phyloP scores from a whole-genome alignment of 1,140 invertebrate genomes.

The Aphis gossypii region DNA sequence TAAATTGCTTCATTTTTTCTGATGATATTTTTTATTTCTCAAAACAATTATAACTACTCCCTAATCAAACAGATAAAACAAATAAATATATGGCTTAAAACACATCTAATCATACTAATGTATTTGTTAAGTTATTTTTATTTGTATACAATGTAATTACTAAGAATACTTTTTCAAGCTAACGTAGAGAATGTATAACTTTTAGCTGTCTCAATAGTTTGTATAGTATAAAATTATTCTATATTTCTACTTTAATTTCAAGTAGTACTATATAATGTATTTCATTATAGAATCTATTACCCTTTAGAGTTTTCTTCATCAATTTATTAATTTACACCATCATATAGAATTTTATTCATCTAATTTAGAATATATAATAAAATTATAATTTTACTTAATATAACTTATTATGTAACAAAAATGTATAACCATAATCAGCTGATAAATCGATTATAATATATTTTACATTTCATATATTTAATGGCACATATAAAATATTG shows the following conservation, averaged over 20 bases:
- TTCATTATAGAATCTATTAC: not conserved
- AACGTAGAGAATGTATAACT: not conserved
- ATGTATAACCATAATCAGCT: not conserved
- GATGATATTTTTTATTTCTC: not conserved
- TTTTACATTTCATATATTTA: not conserved
- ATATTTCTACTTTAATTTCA: not conserved
- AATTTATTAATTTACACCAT: too few relatives aligned
- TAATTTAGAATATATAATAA: not conserved
- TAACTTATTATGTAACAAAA: not conserved
- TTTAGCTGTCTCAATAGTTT: not conserved
- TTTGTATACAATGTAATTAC: not conserved
- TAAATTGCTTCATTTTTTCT: constrained; percentile 41
- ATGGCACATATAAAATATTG: not conserved
- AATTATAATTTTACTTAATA: not conserved
- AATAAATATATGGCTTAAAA: not conserved
- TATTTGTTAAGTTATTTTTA: not conserved
- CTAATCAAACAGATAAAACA: not conserved
- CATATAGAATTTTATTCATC: not conserved
- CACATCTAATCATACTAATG: not conserved
- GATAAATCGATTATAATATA: not conserved
- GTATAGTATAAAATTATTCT: not conserved
- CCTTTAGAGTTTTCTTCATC: too few relatives aligned
- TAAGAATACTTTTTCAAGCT: not conserved
- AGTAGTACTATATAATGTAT: not conserved
- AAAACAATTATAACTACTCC: not conserved